Conservation (phyloP, 1,140 invertebrate species). For the Diprion similis region DNA sequence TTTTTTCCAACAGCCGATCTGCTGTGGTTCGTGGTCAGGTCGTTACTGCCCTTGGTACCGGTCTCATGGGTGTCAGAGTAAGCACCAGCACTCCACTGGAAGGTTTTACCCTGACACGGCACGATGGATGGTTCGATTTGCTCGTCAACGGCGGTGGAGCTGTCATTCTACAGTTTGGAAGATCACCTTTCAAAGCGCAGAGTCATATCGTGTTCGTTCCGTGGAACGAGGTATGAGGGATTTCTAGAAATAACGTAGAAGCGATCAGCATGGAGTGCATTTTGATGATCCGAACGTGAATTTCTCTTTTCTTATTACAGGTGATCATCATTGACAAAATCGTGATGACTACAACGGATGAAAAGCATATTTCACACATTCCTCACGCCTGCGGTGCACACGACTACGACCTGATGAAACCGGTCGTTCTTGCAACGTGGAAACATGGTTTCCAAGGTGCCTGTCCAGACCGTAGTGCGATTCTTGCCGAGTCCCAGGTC, state of each 20-base stretch:
- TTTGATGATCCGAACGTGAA: not conserved
- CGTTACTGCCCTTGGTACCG: constrained; percentile 87
- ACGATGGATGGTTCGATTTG: constrained; percentile 95
- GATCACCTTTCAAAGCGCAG: constrained; percentile 89
- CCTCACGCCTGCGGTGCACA: constrained; percentile 86
- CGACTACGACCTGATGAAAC: constrained; percentile 93
- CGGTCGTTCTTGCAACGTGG: constrained; percentile 94
- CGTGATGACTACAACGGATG: constrained; percentile 83
- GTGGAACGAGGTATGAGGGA: constrained; percentile 87
- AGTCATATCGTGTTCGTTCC: constrained; percentile 93
- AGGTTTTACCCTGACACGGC: constrained; percentile 92
- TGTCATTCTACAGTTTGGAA: constrained; percentile 91
- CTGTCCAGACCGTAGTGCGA: constrained; percentile 90
- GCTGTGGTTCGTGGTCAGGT: constrained; percentile 95
- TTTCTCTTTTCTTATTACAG: constrained; percentile 53
- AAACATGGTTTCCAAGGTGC: constrained; percentile 95
- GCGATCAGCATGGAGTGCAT: no score
- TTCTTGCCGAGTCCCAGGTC: constrained; percentile 94
- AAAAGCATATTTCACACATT: constrained; percentile 67
- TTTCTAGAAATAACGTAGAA: not conserved
- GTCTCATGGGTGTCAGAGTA: constrained; percentile 92
- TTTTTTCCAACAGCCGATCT: constrained; percentile 78
- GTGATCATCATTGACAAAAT: constrained; percentile 90
- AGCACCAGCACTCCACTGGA: constrained; percentile 88
- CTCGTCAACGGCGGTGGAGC: constrained; percentile 97